Evolutionary conservation across 2,797 vertebrate species (phyloP), one percentile per base, ranked within the genome.

Genomic region (Lutjanus argentimaculatus): DNA sequence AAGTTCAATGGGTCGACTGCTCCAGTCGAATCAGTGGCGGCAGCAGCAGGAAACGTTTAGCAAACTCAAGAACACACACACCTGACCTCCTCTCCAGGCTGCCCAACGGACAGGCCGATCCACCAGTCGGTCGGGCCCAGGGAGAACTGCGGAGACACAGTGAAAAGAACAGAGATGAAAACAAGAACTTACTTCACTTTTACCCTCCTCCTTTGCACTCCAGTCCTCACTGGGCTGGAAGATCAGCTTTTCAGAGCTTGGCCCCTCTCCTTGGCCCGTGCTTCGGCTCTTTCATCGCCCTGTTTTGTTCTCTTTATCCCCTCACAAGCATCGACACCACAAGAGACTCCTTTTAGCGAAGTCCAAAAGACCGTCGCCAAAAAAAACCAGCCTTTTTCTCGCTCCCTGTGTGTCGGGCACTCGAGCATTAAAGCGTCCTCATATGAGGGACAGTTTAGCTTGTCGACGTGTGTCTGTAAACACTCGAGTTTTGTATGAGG

Each of bases 81-180:
- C 97, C 96, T 95, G 92, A 96, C 93, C 83, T 93, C 96, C 72
- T 94, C 87, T 55, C 85, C 92, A 43, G 89, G 66, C 66, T 75
- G 89, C 83, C 95, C 95, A 65, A 94, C 57, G 0, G 92, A 95
- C 83, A 98, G 48, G 84, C 98, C 98, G 85, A 98, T 97, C 98
- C 98, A 99, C 97, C 97, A 99, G 66, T 95, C 96, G 55, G 90
- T 89, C 15, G 95, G 95, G 51, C 75, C 93, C 67, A 87, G 52
- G 0, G 91, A 94, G 51, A 88, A 70, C 92, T 93, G 79, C 61
- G 63, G 75, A 70, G 45, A 77, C 25, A 80, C 51, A 82, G 36
- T 59, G 56, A 78, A 63, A 63, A 22, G 8, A 77, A 25, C 30
- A 84, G 25, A 55, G 74, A 68, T 71, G 19, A 88, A 66, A 67